Base-by-base conservation (phyloP, 1,140 invertebrate genomes). In the Oppia nitens region DNA sequence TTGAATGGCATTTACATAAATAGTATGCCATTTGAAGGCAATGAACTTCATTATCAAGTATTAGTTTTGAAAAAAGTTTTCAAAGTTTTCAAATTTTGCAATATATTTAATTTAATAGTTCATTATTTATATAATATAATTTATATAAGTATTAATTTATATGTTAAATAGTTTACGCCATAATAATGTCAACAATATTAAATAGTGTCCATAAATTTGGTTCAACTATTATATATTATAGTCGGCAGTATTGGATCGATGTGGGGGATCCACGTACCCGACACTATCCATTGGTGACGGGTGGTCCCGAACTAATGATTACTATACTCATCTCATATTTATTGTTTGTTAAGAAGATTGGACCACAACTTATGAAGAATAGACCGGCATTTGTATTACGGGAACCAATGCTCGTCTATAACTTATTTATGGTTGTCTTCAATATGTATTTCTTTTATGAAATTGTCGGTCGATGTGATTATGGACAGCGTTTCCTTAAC, bases 331-430 rank as follows among this genome's bases (percentile, higher is more conserved):
- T 2, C 3, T 9, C 28, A 26, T 63, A 63, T 50, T 24, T 63
- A 21, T 48, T 62, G 3, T 65, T 65, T 49, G 64, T 65, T 20
- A 55, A 55, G 40, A n/a, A 25, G 2, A 57, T 79, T n/a, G 87
- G 86, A 12, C 87, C 87, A 25, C 83, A 80, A 68, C 64, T 87
- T 12, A 92, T 93, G 88, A 79, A 77, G 67, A 81, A 84, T 60
- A 73, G 83, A 57, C 79, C 81, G 72, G 80, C 90, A 0, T 83
- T 87, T 65, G 78, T 83, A 64, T 71, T 93, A 32, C 83, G 81
- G 47, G 81, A 78, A 74, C 69, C 83, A 1, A 73, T 95, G 48
- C 79, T 93, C 57, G 77, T 83, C 1, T 93, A 94, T 69, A 95
- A 94, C 70, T 72, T 90, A 60, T 73, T 78, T 2, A 85, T 94